A percentile compares a stretch with the other conserved stretches of the same genome.
Conservation (phyloP, 2,113 vertebrate species). For the Tetraodon nigroviridis region DNA sequence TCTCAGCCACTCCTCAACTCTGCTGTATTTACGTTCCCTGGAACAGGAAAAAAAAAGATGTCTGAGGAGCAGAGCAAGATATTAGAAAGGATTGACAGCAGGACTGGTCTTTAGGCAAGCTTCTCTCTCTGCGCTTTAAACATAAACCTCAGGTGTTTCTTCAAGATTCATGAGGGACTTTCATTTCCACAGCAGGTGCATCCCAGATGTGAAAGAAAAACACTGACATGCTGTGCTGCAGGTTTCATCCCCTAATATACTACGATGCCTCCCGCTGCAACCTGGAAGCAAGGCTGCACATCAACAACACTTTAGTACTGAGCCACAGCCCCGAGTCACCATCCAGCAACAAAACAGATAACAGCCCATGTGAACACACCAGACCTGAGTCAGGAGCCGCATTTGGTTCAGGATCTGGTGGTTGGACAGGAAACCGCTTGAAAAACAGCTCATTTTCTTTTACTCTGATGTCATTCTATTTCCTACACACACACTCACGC, state of each 20-base stretch:
- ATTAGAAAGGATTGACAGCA: constrained; percentile 6
- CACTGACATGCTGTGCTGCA: background rate
- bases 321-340: too few species aligned
- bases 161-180: too few species aligned
- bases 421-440: background rate
- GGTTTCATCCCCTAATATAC: background rate
- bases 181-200: constrained; percentile 33
- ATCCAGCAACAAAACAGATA: too few species aligned
- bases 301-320: too few species aligned
- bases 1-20: constrained; percentile 2
- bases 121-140: background rate
- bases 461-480: constrained; percentile 28
- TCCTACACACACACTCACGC: background rate
- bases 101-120: constrained; percentile 12
- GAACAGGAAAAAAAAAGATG: constrained; percentile 9
- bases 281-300: background rate
- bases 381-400: background rate
- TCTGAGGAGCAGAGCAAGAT: background rate
- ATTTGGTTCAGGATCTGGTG: constrained; percentile 9
- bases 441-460: constrained; percentile 41
- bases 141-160: background rate
- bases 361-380: too few species aligned
- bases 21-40: constrained; percentile 16
- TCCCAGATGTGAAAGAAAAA: constrained; percentile 46
- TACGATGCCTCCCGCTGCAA: background rate